phyloP scores from a whole-genome alignment of 2,113 vertebrate genomes.

The Semnornis frantzii region DNA sequence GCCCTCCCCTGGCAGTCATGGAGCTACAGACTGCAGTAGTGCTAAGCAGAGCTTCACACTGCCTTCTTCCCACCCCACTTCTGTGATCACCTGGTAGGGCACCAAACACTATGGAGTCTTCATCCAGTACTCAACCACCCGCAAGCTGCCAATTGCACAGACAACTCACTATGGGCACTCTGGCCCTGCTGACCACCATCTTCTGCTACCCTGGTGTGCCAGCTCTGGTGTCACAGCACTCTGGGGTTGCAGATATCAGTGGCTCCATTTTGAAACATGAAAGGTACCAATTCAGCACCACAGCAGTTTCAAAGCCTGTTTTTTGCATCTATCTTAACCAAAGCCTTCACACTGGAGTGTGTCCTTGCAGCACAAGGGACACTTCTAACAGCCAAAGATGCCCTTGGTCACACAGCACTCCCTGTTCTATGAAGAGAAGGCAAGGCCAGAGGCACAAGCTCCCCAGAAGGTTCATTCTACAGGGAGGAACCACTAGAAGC shows the following conservation, averaged over 20 bases:
- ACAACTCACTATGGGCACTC: background rate
- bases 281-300: background rate
- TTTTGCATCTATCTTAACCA: background rate
- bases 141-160: background rate
- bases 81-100: background rate
- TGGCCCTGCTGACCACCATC: background rate
- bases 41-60: background rate
- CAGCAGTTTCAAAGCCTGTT: accelerated
- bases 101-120: background rate
- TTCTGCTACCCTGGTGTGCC: background rate
- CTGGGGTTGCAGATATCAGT: background rate
- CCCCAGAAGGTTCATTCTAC: background rate
- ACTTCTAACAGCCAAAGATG: background rate
- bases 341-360: background rate
- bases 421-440: background rate
- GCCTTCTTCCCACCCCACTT: background rate
- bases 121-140: background rate
- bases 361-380: background rate
- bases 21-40: background rate
- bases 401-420: background rate
- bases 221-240: background rate
- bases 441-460: background rate
- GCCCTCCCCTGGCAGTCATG: background rate
- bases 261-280: background rate
- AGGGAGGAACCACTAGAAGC: background rate